Base-by-base conservation (phyloP, 2,888 invertebrate genomes). In the Callyntrura sp. region DNA sequence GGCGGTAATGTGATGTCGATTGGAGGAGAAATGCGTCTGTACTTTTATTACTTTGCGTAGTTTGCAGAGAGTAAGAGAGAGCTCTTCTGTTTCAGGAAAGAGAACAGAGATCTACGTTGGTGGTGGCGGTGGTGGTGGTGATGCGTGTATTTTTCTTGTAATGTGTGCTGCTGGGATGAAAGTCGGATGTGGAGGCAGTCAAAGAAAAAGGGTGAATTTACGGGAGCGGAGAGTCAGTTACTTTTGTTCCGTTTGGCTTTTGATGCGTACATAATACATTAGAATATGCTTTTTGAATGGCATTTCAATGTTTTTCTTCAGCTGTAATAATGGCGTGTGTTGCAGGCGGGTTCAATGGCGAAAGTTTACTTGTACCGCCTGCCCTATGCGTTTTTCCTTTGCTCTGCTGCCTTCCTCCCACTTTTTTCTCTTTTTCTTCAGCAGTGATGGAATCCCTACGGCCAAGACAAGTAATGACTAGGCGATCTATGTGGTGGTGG, bases 391-490 rank as follows among this genome's bases (percentile, higher is more conserved):
- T n/a, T n/a, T n/a, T n/a, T n/a, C n/a, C n/a, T n/a, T n/a, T n/a
- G n/a, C n/a, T 4, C 35, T 35, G 35, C 35, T 6, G 35, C 35
- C 35, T 35, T 35, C 35, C 35, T 35, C 35, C 35, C 35, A 35
- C 43, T 43, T 35, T 62, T 62, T 62, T 62, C 0, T 62, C 0
- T 62, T 62, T 60, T 60, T 60, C 60, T 17, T 8, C 20, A 2
- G 48, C 20, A 35, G 48, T 48, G 73, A 73, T 73, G 73, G 45
- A 78, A 78, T 78, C 78, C 78, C 78, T 28, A 78, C 25, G 78
- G 78, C 78, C 55, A 78, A 55, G 78, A 28, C 78, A 57, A 78
- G 78, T 78, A 78, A 78, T 78, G 78, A 78, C 57, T 78, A 78
- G 25, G n/a, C 28, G 28, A 35, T 28, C 76, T 51, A 35, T 35